Percentiles rank a stretch among this genome's conserved stretches.
Conservation (phyloP, 1,140 invertebrate species). For the Atta texana region DNA sequence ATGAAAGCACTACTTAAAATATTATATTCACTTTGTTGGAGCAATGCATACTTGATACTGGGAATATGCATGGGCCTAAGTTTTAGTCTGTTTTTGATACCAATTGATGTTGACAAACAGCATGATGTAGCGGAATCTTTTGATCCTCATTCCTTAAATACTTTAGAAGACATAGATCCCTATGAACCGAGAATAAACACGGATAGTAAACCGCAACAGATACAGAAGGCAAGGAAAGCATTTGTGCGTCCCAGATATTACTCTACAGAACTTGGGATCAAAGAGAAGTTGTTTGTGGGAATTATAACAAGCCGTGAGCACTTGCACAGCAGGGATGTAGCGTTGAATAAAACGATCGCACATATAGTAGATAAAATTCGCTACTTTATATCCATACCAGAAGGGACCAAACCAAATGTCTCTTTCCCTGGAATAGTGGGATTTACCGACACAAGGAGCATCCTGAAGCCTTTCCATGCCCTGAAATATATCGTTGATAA, state of each 20-base stretch:
- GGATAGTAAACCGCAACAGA: slow-evolving; percentile 86
- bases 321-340: slow-evolving; percentile 90
- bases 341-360: slow-evolving; percentile 93
- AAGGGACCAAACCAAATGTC: slow-evolving; percentile 89
- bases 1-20: slow-evolving; percentile 81
- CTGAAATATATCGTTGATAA: slow-evolving; percentile 96
- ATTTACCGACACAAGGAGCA: slow-evolving; percentile 92
- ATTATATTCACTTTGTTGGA: slow-evolving; percentile 79
- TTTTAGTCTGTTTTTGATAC: slow-evolving; percentile 82
- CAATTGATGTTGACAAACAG: slow-evolving; percentile 76
- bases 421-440: slow-evolving; percentile 92
- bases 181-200: slow-evolving; percentile 88
- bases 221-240: slow-evolving; percentile 85
- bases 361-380: slow-evolving; percentile 93
- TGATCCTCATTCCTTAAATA: slow-evolving; percentile 69
- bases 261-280: slow-evolving; percentile 96
- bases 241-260: slow-evolving; percentile 95
- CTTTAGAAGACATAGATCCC: slow-evolving; percentile 83
- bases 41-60: slow-evolving; percentile 83
- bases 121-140: slow-evolving; percentile 64
- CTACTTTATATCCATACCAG: slow-evolving; percentile 91
- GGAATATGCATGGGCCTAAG: slow-evolving; percentile 83
- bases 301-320: slow-evolving; percentile 92
- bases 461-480: slow-evolving; percentile 92
- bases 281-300: slow-evolving; percentile 95